phyloP scores from a whole-genome alignment of 2,888 invertebrate genomes.

The Andrena dorsata region DNA sequence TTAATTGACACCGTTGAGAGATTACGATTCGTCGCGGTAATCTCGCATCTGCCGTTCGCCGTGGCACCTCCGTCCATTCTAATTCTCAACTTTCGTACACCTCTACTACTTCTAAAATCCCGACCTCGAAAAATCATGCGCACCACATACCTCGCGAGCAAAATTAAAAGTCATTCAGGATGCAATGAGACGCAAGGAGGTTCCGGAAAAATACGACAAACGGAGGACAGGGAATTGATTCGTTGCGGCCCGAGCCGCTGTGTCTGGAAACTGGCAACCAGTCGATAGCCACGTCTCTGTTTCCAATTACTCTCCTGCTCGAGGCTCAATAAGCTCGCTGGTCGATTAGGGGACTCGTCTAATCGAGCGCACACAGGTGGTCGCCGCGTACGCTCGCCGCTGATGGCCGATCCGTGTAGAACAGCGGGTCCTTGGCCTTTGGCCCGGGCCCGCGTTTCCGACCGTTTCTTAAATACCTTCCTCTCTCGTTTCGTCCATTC shows the following conservation, averaged over 20 bases:
- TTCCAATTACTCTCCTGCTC: slow-evolving; percentile 29
- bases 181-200: too few relatives aligned
- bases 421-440: slow-evolving; percentile 55
- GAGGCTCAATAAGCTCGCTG: slow-evolving; percentile 56
- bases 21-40: slow-evolving; percentile 72
- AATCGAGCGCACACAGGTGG: slow-evolving; percentile 62
- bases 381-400: slow-evolving; percentile 21
- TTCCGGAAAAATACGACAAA: too few relatives aligned
- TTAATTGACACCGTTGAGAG: slow-evolving; percentile 69
- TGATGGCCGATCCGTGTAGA: slow-evolving; percentile 55
- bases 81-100: not conserved
- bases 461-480: slow-evolving; percentile 53
- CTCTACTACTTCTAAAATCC: too few relatives aligned
- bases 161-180: too few relatives aligned
- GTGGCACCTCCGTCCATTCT: slow-evolving; percentile 20
- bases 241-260: not conserved
- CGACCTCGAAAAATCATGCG: too few relatives aligned
- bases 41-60: slow-evolving; percentile 62
- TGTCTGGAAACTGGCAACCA: not conserved
- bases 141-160: too few relatives aligned
- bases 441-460: slow-evolving; percentile 44
- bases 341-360: slow-evolving; percentile 63
- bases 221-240: not conserved
- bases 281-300: not conserved
- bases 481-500: slow-evolving; percentile 50